Conservation (phyloP, 1,140 invertebrate species). For the Cydia fagiglandana region DNA sequence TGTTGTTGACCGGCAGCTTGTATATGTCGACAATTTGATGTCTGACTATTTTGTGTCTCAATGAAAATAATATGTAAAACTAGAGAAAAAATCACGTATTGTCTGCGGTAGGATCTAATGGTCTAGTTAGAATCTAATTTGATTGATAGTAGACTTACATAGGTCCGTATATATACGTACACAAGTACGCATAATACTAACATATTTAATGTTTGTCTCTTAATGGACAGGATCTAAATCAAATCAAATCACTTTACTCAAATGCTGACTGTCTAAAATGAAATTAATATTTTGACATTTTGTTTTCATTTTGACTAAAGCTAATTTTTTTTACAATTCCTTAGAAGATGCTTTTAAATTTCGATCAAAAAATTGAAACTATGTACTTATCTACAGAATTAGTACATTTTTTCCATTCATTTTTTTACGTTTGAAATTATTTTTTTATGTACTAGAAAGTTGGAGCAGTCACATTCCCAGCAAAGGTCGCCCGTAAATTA, state of each 20-base stretch:
- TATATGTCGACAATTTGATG: not conserved
- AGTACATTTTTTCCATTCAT: not conserved
- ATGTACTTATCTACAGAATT: not conserved
- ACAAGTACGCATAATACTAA: too few species aligned
- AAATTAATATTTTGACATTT: not conserved
- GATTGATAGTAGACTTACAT: too few species aligned
- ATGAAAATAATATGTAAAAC: too few species aligned
- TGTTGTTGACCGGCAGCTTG: constrained; percentile 3
- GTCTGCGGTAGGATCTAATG: too few species aligned
- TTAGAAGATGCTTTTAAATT: not conserved
- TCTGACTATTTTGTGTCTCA: not conserved
- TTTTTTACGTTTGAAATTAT: not conserved
- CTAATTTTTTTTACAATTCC: not conserved
- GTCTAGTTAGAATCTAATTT: too few species aligned
- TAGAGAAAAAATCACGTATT: too few species aligned
- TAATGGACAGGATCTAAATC: too few species aligned
- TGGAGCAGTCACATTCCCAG: constrained; percentile 6
- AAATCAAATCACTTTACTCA: too few species aligned
- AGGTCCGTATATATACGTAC: too few species aligned
- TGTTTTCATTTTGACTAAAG: not conserved
- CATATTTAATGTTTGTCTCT: too few species aligned
- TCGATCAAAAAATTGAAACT: not conserved
- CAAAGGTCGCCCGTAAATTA: constrained; percentile 23
- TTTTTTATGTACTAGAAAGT: constrained; percentile 7
- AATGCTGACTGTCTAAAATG: too few species aligned